phyloP scores from a whole-genome alignment of 1,140 invertebrate species.

The Achroia grisella region DNA sequence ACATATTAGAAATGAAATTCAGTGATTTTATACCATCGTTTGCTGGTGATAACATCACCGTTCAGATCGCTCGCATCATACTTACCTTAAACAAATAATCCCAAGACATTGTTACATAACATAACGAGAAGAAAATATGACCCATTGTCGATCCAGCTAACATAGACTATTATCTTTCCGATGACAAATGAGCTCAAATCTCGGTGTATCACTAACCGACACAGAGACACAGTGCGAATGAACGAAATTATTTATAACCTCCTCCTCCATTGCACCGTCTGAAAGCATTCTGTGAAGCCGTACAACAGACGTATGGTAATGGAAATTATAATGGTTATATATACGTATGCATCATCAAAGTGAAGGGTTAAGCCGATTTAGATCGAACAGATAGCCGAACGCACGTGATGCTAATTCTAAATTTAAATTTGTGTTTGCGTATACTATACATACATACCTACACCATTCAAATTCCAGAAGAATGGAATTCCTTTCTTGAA shows the following conservation, averaged over 20 bases:
- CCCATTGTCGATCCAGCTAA: constrained; percentile 51
- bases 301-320: constrained; percentile 8
- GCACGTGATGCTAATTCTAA: constrained; percentile 54
- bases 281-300: constrained; percentile 2
- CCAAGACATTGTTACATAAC: constrained; percentile 14
- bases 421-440: constrained; percentile 40
- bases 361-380: constrained; percentile 59
- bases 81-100: constrained; percentile 3
- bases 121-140: constrained; percentile 40
- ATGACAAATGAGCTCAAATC: constrained; percentile 59
- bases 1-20: too few relatives aligned
- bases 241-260: constrained; percentile 4
- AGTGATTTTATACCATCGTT: too few relatives aligned
- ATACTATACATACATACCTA: constrained; percentile 8
- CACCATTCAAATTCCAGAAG: constrained; percentile 32
- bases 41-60: too few relatives aligned
- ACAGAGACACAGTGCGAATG: constrained; percentile 4
- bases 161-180: constrained; percentile 51
- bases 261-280: constrained; percentile 31
- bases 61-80: too few relatives aligned
- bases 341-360: constrained; percentile 6
- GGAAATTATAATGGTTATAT: constrained; percentile 7
- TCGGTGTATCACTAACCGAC: constrained; percentile 27
- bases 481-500: constrained; percentile 30
- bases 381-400: constrained; percentile 48